Percentiles rank a stretch among this genome's conserved stretches.
Conservation (phyloP, 2,888 invertebrate genomes). For the Linnaemya vulpina region DNA sequence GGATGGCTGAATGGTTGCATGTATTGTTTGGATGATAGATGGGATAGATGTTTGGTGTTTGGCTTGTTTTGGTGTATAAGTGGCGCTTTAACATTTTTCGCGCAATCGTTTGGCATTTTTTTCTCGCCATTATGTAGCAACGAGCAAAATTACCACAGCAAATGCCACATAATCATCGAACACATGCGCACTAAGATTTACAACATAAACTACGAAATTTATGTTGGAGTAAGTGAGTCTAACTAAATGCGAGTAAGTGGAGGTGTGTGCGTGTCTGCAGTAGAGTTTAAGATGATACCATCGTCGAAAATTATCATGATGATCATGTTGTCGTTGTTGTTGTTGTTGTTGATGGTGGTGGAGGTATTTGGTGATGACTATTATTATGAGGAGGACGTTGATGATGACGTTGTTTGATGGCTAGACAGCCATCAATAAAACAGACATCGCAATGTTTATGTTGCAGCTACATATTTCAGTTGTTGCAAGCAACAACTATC, state of each 20-base stretch:
- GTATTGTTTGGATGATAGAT: slow-evolving; percentile 43
- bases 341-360: slow-evolving; percentile 34
- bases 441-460: slow-evolving; percentile 54
- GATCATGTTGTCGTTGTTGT: slow-evolving; percentile 30
- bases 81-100: slow-evolving; percentile 73
- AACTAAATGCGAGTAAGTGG: neutral
- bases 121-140: slow-evolving; percentile 63
- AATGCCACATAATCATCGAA: slow-evolving; percentile 57
- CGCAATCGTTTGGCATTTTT: slow-evolving; percentile 69
- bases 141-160: slow-evolving; percentile 43
- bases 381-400: slow-evolving; percentile 70
- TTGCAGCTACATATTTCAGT: slow-evolving; percentile 40
- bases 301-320: slow-evolving; percentile 50
- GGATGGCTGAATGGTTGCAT: slow-evolving; percentile 30
- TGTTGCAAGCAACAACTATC: slow-evolving; percentile 61
- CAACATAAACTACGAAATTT: slow-evolving; percentile 56
- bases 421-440: slow-evolving; percentile 67
- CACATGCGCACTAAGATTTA: slow-evolving; percentile 36
- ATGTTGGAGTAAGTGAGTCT: slow-evolving; percentile 13
- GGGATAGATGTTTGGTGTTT: slow-evolving; percentile 34
- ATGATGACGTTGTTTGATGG: slow-evolving; percentile 72
- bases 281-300: slow-evolving; percentile 59
- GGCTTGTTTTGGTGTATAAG: slow-evolving; percentile 60
- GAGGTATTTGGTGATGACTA: slow-evolving; percentile 59
- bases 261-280: neutral